These are phyloP conservation scores for Gorsachius goisagi DNA, from an alignment of 2,113 vertebrate genomes.

Conservation along the genomic window DNA sequence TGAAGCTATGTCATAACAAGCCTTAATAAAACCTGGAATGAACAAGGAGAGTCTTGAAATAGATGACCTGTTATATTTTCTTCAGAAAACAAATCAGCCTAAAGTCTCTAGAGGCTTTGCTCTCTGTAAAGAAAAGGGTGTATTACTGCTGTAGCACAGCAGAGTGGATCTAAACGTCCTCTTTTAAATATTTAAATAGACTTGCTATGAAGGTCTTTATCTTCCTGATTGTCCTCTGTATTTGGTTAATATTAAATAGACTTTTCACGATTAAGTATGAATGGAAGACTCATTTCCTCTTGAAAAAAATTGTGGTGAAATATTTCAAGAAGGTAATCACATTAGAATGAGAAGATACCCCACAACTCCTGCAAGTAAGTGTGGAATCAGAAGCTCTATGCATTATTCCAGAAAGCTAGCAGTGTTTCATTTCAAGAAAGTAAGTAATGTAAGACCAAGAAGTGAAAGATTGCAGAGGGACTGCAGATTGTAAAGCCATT, in stretches of 20 bases:
- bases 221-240: neutral
- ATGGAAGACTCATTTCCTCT: neutral
- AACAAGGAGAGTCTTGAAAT: neutral
- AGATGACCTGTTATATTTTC: neutral
- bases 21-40: neutral
- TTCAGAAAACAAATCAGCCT: neutral
- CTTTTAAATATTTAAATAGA: neutral
- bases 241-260: neutral
- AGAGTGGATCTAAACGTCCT: neutral
- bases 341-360: neutral
- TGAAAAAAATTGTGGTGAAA: neutral
- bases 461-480: neutral
- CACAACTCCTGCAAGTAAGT: neutral
- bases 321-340: neutral
- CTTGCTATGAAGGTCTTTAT: neutral
- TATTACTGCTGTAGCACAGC: neutral
- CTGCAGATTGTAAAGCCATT: neutral
- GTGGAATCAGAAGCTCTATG: neutral
- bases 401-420: neutral
- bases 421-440: neutral
- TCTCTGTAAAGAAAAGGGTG: neutral
- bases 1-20: neutral
- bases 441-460: neutral
- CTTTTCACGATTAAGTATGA: neutral
- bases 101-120: neutral